Conservation (phyloP, 1,140 invertebrate species). For the Penaeus chinensis region DNA sequence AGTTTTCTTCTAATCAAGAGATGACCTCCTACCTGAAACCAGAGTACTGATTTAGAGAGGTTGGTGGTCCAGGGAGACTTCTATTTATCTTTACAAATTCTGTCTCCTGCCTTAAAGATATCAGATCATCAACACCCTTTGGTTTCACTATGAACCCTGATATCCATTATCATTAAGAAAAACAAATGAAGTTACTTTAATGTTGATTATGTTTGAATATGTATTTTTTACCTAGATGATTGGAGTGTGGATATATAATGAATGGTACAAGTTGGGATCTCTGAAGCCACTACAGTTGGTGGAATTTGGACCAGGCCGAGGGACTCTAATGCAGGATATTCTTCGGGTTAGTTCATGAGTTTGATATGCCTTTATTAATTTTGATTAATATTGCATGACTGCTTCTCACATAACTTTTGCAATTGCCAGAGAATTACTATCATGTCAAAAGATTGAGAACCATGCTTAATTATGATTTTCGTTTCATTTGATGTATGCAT, state of each 20-base stretch:
- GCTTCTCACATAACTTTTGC: no score
- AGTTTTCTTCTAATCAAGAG: no score
- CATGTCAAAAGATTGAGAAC: no score
- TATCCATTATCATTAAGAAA: background rate
- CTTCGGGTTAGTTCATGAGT: conserved; percentile 75
- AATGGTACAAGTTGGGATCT: conserved; percentile 84
- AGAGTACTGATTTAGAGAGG: no score
- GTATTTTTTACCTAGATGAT: conserved; percentile 75
- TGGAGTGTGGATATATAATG: conserved; percentile 88
- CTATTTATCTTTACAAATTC: background rate
- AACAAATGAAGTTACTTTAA: background rate
- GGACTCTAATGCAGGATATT: conserved; percentile 88
- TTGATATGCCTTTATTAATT: background rate
- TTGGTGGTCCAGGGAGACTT: no score
- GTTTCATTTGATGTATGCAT: no score
- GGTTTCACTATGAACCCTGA: background rate
- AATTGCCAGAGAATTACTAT: no score
- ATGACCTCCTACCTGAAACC: no score
- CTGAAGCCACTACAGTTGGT: conserved; percentile 86
- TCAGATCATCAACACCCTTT: background rate
- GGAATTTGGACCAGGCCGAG: conserved; percentile 94
- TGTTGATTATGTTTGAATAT: background rate
- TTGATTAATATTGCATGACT: background rate
- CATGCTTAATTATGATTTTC: no score
- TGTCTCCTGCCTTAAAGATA: no score